phyloP scores from a whole-genome alignment of 2,888 invertebrate species.

The Synanthedon vespiformis region DNA sequence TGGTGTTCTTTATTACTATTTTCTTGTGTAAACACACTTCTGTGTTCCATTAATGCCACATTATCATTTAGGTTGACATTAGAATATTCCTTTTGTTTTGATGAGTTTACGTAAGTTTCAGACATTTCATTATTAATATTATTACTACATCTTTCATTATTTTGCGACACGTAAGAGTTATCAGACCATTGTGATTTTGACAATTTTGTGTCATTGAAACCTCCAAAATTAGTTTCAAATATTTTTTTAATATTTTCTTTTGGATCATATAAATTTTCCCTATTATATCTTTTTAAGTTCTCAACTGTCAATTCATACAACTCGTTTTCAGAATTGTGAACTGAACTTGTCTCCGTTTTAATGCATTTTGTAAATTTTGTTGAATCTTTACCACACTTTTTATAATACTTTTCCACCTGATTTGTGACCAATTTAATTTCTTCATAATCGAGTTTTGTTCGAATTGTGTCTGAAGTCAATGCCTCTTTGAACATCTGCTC shows the following conservation, averaged over 20 bases:
- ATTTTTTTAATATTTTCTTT: conserved; percentile 8
- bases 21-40: too few relatives aligned
- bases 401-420: conserved; percentile 21
- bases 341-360: conserved; percentile 20
- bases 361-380: conserved; percentile 14
- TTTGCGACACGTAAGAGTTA: neutral
- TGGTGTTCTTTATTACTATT: too few relatives aligned
- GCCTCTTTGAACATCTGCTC: conserved; percentile 25
- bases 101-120: too few relatives aligned
- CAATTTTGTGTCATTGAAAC: conserved; percentile 16
- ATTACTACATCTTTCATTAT: too few relatives aligned
- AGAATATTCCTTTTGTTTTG: too few relatives aligned
- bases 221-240: conserved; percentile 24
- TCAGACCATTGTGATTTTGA: neutral
- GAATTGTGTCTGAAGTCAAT: conserved; percentile 23
- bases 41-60: too few relatives aligned
- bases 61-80: too few relatives aligned
- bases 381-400: conserved; percentile 9
- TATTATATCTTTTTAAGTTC: conserved; percentile 19
- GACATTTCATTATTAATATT: too few relatives aligned
- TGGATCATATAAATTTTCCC: neutral
- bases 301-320: conserved; percentile 17
- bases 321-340: conserved; percentile 15
- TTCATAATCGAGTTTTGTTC: conserved; percentile 20
- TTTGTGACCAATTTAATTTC: conserved; percentile 21